Conservation (phyloP, 2,113 vertebrate genomes). For the Aplodontia rufa region DNA sequence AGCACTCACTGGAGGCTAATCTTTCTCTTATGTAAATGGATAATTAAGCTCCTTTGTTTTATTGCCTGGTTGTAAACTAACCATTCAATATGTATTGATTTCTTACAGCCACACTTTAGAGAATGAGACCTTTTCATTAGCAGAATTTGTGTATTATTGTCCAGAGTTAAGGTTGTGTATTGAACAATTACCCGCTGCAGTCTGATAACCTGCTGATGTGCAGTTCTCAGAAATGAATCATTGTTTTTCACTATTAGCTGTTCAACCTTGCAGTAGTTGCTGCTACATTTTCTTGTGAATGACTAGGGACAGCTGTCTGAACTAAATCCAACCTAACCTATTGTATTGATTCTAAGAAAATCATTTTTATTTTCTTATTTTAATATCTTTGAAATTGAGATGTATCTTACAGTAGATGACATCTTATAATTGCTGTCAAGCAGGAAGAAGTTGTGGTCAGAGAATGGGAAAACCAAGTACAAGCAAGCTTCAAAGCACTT, state of each 20-base stretch:
- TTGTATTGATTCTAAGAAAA: background rate
- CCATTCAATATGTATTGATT: conserved; percentile 57
- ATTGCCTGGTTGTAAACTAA: conserved; percentile 31
- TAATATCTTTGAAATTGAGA: background rate
- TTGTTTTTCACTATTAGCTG: background rate
- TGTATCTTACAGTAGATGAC: background rate
- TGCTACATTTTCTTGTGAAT: background rate
- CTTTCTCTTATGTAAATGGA: conserved; percentile 38
- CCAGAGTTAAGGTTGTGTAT: background rate
- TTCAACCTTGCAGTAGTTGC: background rate
- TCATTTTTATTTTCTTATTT: conserved; percentile 6
- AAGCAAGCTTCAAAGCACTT: background rate
- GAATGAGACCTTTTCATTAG: conserved; percentile 34
- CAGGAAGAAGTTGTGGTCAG: background rate
- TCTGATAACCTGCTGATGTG: background rate
- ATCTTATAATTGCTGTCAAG: background rate
- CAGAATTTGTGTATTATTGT: background rate
- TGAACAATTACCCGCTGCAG: background rate
- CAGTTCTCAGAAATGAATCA: background rate
- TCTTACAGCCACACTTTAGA: conserved; percentile 9
- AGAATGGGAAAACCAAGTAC: background rate
- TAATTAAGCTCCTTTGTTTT: conserved; percentile 55
- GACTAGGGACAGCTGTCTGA: background rate
- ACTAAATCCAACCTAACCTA: background rate
- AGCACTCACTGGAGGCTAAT: background rate